Evolutionary conservation across 2,888 invertebrate genomes (phyloP).

Genomic region (Stratiomys singularior): DNA sequence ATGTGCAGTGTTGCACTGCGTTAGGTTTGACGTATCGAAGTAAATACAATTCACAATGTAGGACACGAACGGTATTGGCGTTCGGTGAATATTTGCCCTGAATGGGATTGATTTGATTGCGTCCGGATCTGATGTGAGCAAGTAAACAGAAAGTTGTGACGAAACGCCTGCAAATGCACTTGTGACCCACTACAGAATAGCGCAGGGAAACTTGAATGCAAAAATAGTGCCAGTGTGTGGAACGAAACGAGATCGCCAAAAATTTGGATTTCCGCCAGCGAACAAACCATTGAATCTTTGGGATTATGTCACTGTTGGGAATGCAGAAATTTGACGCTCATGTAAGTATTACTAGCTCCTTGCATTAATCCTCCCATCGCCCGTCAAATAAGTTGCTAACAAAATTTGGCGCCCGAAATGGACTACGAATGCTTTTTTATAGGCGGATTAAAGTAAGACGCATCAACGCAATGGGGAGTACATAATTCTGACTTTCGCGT

Average conservation of each 20-base stretch:
- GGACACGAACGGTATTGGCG: not conserved
- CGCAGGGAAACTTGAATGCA: not conserved
- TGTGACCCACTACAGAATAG: not conserved
- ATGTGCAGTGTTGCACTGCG: not conserved
- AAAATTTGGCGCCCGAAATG: not conserved
- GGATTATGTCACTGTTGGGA: conserved; percentile 40
- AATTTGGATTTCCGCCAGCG: conserved; percentile 17
- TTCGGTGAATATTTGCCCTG: not conserved
- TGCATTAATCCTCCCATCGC: not conserved
- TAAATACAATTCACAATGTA: not conserved
- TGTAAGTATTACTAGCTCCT: conserved; percentile 10
- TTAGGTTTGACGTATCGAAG: not conserved
- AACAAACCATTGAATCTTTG: conserved; percentile 26
- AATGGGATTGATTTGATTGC: not conserved
- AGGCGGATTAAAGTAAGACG: not conserved
- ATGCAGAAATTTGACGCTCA: conserved; percentile 27
- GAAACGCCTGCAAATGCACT: not conserved
- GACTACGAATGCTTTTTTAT: too few species aligned
- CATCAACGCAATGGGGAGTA: not conserved
- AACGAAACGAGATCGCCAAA: conserved; percentile 1
- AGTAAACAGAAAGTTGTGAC: conserved; percentile 11
- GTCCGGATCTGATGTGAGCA: not conserved
- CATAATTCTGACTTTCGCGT: too few species aligned
- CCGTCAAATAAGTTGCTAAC: not conserved
- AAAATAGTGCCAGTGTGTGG: conserved; percentile 1